Base-by-base conservation (phyloP, 1,140 invertebrate genomes). In the Portunus trituberculatus region DNA sequence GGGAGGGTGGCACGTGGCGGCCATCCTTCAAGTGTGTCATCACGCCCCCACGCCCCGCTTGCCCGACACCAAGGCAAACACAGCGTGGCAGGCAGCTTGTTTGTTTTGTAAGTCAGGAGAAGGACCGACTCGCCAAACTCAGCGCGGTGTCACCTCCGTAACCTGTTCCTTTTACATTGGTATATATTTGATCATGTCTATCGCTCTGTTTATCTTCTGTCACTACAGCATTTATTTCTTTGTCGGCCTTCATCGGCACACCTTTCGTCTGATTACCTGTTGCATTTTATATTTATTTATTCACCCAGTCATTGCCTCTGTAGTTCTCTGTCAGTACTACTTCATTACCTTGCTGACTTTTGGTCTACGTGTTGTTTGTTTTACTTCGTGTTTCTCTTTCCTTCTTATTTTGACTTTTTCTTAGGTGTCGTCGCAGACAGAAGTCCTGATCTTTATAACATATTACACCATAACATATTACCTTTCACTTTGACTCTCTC, bases 31-130 rank as follows among this genome's bases (percentile, higher is more conserved):
- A 84, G 91, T 29, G 67, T 84, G 76, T 93, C 91, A 93, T 46
- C 39, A 93, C n/a, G 45, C 67, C 39, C 59, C 88, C 88, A 28
- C n/a, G 87, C 84, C 93, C 14, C 31, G 28, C 20, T 39, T 16
- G 7, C 86, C 29, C 59, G 87, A 84, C 88, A 91, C 88, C 32
- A 45, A 59, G 52, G 76, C 32, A 94, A 91, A 94, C 76, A 94
- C 39, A 48, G 84, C 32, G 39, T 82, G 87, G 59, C 93, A 39
- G 32, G 67, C n/a, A 90, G 67, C 93, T 94, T 94, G 93, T 94
- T 94, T 94, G 93, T 94, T 94, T 94, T 91, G 93, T 94, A 94
- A 94, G 88, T 76, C 67, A 91, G 88, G 14, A 91, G 88, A 84
- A 88, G 59, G 32, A 76, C 46, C 91, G n/a, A 8, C 59, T 31